Percentiles rank a stretch among this genome's conserved stretches.
phyloP scores from a whole-genome alignment of 2,113 vertebrate species.

The Noctilio leporinus region DNA sequence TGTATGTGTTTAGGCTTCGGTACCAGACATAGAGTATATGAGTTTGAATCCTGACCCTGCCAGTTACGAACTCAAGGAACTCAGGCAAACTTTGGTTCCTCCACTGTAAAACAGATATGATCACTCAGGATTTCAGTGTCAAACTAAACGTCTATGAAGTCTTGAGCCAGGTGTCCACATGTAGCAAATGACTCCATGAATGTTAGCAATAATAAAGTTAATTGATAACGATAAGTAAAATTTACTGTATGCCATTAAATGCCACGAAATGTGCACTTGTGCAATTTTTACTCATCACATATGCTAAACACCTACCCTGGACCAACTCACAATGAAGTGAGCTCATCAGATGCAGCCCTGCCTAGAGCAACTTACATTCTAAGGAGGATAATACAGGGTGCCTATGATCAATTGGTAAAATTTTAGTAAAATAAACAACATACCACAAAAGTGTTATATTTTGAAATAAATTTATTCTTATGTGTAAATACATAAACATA shows the following conservation, averaged over 20 bases:
- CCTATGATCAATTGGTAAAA: too few relatives aligned
- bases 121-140: background rate
- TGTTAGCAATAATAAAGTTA: background rate
- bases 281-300: background rate
- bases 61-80: background rate
- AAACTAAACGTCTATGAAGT: background rate
- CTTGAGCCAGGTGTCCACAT: background rate
- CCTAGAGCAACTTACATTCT: background rate
- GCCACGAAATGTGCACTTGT: background rate
- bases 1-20: background rate
- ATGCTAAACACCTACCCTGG: background rate
- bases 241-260: background rate
- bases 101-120: background rate
- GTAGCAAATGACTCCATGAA: background rate
- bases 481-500: too few relatives aligned
- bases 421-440: too few relatives aligned
- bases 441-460: too few relatives aligned
- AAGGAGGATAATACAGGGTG: background rate
- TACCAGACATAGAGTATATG: background rate
- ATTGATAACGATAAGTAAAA: background rate
- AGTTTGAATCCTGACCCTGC: background rate
- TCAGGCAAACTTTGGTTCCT: background rate
- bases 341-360: background rate
- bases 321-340: background rate
- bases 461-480: too few relatives aligned